These are phyloP conservation scores for Babyrousa celebensis DNA, from an alignment of 2,797 vertebrate species.

Conservation along the genomic window DNA sequence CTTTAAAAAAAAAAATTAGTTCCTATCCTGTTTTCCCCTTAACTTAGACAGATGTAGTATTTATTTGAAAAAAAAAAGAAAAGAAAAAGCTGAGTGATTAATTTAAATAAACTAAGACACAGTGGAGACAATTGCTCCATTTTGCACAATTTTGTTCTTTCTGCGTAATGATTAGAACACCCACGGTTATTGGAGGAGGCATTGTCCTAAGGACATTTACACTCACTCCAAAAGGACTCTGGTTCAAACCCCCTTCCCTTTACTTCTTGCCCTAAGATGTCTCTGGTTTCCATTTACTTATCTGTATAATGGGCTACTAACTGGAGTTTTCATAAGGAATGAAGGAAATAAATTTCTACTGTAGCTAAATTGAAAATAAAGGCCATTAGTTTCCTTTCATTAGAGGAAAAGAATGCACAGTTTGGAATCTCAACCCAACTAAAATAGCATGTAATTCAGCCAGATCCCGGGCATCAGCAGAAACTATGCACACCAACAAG, in stretches of 20 bases:
- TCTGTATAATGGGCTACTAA: background rate
- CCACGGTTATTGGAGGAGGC: background rate
- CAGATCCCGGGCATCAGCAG: background rate
- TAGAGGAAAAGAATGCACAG: background rate
- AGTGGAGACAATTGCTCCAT: background rate
- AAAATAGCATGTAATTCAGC: slow-evolving; percentile 10
- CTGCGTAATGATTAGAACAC: background rate
- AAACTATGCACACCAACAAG: slow-evolving; percentile 15
- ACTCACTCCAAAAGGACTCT: background rate
- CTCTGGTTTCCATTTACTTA: slow-evolving; percentile 1
- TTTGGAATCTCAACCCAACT: background rate
- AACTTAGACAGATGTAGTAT: background rate
- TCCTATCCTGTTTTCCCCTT: background rate
- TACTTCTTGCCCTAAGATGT: background rate
- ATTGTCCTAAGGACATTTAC: background rate
- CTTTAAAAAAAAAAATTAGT: background rate
- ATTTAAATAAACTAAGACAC: background rate
- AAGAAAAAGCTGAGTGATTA: background rate
- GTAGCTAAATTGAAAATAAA: slow-evolving; percentile 32
- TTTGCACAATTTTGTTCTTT: background rate
- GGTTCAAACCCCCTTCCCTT: background rate
- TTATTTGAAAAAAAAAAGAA: background rate
- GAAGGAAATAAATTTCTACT: background rate
- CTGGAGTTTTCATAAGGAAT: background rate
- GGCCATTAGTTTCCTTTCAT: slow-evolving; percentile 6